A percentile compares a stretch with the other conserved stretches of the same genome.
These are phyloP conservation scores for Gisinianus flammeolus DNA, from an alignment of 2,888 invertebrate species.

Conservation along the genomic window DNA sequence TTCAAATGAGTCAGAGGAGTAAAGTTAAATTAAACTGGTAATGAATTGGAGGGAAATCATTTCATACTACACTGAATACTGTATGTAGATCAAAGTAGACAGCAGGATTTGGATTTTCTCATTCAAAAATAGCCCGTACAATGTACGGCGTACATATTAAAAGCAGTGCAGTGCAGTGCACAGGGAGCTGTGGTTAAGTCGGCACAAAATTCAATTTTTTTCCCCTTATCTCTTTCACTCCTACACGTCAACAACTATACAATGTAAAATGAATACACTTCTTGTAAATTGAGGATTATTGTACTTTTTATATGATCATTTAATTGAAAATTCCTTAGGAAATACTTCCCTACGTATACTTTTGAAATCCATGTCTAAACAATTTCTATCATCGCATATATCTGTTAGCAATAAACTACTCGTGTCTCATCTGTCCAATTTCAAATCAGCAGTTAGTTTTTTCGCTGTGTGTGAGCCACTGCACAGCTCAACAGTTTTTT, in stretches of 20 bases:
- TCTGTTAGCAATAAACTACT: neutral
- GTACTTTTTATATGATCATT: too few relatives aligned
- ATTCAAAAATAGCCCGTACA: conserved; percentile 22
- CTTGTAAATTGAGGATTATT: too few relatives aligned
- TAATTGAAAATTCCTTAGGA: too few relatives aligned
- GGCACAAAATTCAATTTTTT: conserved; percentile 5
- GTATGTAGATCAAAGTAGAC: conserved; percentile 26
- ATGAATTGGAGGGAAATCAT: conserved; percentile 21
- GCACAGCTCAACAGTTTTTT: conserved; percentile 1
- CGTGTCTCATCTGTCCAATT: conserved; percentile 11
- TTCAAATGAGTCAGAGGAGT: too few relatives aligned
- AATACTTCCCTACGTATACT: too few relatives aligned
- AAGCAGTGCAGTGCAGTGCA: too few relatives aligned
- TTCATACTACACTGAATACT: too few relatives aligned
- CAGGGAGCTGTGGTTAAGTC: too few relatives aligned
- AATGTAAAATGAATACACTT: neutral
- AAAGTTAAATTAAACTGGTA: neutral
- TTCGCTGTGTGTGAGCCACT: too few relatives aligned
- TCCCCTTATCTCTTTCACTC: neutral
- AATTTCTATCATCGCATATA: neutral
- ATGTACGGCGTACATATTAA: too few relatives aligned
- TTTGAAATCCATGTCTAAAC: neutral
- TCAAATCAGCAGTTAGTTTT: conserved; percentile 1
- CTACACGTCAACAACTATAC: neutral
- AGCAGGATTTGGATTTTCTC: conserved; percentile 14